Conservation (phyloP, 2,888 invertebrate species). For the Mycogona germanica region DNA sequence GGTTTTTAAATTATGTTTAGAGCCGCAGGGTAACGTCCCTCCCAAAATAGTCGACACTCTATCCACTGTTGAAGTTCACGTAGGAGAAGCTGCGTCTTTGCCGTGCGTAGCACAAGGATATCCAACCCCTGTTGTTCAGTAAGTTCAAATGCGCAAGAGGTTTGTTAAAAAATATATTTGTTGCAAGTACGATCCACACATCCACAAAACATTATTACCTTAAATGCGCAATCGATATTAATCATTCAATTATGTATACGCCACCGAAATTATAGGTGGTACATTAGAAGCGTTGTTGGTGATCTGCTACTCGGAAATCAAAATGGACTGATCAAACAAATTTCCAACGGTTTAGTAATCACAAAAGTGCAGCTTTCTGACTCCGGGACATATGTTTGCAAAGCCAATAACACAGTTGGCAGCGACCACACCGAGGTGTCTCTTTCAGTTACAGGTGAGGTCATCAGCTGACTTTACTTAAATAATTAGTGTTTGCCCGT, state of each 20-base stretch:
- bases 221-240: no score
- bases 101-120: constrained; percentile 16
- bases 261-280: no score
- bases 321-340: no score
- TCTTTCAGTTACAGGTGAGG: constrained; percentile 6
- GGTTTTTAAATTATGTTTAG: background rate
- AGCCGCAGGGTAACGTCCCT: constrained; percentile 16
- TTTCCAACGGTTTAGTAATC: constrained; percentile 10
- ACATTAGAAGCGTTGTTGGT: no score
- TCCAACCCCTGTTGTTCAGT: constrained; percentile 9
- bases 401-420: constrained; percentile 11
- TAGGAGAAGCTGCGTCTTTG: constrained; percentile 1
- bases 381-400: constrained; percentile 10
- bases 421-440: constrained; percentile 6
- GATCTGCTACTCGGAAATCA: no score
- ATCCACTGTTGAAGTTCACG: background rate
- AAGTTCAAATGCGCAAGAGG: no score
- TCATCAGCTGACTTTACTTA: no score
- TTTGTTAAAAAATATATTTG: no score
- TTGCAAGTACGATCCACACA: no score
- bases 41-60: constrained; percentile 9
- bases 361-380: constrained; percentile 1
- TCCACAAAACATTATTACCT: no score
- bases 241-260: no score
- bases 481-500: no score